These are phyloP conservation scores for Aspiorhynchus laticeps DNA, from an alignment of 2,113 vertebrate species.

Conservation along the genomic window DNA sequence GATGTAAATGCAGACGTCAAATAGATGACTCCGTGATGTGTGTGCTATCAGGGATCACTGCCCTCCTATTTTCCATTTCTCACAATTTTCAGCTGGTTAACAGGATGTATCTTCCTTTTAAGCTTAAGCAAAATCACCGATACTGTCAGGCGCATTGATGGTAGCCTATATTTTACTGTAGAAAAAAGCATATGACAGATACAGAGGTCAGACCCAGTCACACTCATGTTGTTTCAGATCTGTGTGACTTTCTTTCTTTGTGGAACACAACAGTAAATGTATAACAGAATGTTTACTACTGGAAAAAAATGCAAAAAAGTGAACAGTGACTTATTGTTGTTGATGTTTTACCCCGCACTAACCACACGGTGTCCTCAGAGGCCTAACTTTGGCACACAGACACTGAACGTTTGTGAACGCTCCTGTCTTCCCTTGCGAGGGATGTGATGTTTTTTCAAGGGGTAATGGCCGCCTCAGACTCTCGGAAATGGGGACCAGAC, in stretches of 20 bases:
- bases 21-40: too few relatives aligned
- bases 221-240: not conserved
- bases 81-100: not conserved
- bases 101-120: not conserved
- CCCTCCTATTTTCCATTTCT: not conserved
- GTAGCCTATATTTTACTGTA: not conserved
- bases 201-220: not conserved
- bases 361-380: slow-evolving; percentile 49
- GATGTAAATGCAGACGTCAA: too few relatives aligned
- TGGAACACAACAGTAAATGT: not conserved
- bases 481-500: not conserved
- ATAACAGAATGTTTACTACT: not conserved
- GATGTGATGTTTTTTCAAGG: slow-evolving; percentile 3
- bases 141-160: not conserved
- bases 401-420: not conserved
- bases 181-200: not conserved
- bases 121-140: not conserved
- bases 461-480: slow-evolving; percentile 8
- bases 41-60: too few relatives aligned
- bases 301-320: not conserved
- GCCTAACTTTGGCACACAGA: not conserved
- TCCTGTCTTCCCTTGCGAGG: not conserved
- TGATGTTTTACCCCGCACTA: slow-evolving; percentile 12
- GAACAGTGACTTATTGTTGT: not conserved
- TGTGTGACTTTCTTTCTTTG: not conserved